phyloP scores from a whole-genome alignment of 1,140 invertebrate species.

The Vanessa tameamea region DNA sequence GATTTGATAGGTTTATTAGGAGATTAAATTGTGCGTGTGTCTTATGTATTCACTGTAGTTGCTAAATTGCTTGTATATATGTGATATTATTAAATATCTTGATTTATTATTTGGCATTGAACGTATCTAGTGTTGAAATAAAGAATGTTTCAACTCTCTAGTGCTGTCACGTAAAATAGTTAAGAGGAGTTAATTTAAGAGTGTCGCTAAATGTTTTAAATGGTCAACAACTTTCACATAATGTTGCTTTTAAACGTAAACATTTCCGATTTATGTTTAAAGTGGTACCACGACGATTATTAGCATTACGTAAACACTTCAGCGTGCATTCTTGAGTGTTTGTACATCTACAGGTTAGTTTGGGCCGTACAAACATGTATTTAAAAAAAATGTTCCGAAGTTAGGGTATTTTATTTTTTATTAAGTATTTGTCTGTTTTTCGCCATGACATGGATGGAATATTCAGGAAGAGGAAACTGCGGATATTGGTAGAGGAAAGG shows the following conservation, averaged over 20 bases:
- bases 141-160: conserved; percentile 3
- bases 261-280: conserved; percentile 32
- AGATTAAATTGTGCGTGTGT: background rate
- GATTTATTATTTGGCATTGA: background rate
- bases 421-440: background rate
- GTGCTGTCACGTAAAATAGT: conserved; percentile 22
- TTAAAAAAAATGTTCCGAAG: background rate
- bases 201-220: conserved; percentile 30
- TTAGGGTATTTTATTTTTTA: no score
- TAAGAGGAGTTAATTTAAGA: conserved; percentile 22
- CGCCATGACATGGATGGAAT: background rate
- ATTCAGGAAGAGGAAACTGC: no score
- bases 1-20: conserved; percentile 4
- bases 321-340: conserved; percentile 25
- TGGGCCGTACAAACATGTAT: background rate
- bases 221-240: conserved; percentile 29
- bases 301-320: conserved; percentile 22
- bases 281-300: conserved; percentile 17
- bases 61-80: background rate
- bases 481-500: no score
- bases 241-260: conserved; percentile 26
- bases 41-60: no score
- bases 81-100: background rate
- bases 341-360: background rate
- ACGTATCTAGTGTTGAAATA: background rate